phyloP scores from a whole-genome alignment of 2,797 vertebrate genomes.

The Pogonophryne albipinna region DNA sequence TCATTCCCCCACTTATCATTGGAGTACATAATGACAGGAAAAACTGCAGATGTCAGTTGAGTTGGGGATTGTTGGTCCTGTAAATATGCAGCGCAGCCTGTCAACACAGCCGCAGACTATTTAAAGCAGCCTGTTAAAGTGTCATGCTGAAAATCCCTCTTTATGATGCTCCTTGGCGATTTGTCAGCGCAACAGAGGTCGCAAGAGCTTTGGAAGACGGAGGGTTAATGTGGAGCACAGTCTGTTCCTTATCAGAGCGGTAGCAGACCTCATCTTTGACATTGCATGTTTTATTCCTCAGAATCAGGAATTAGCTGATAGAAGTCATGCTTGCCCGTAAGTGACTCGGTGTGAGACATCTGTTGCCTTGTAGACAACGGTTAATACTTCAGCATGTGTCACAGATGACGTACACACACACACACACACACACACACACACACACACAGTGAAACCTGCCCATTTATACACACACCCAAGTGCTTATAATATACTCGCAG shows the following conservation, averaged over 20 bases:
- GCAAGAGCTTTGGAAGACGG: constrained; percentile 35
- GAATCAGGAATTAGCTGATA: constrained; percentile 44
- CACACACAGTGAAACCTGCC: constrained; percentile 6
- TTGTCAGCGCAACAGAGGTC: constrained; percentile 16
- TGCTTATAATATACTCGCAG: constrained; percentile 20
- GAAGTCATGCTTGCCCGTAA: constrained; percentile 33
- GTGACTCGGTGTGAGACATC: constrained; percentile 39
- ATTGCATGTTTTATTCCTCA: constrained; percentile 25
- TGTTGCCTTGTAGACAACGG: constrained; percentile 16
- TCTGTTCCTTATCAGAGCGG: constrained; percentile 68
- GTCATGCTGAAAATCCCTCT: constrained; percentile 53
- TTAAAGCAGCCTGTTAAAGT: constrained; percentile 63
- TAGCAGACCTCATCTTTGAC: constrained; percentile 63
- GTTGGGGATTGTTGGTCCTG: constrained; percentile 39
- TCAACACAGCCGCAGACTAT: constrained; percentile 61
- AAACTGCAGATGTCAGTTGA: constrained; percentile 60
- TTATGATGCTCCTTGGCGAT: constrained; percentile 46
- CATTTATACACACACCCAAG: constrained; percentile 1
- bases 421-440: background rate
- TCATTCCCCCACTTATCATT: constrained; percentile 49
- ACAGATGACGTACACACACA: constrained; percentile 25
- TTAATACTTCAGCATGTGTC: constrained; percentile 25
- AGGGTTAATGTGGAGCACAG: constrained; percentile 29
- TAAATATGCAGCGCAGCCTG: constrained; percentile 46
- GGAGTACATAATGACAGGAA: constrained; percentile 57